Percentiles rank a stretch among this genome's conserved stretches.
phyloP scores from a whole-genome alignment of 2,888 invertebrate genomes.

The Cryptocheilus praepositus region DNA sequence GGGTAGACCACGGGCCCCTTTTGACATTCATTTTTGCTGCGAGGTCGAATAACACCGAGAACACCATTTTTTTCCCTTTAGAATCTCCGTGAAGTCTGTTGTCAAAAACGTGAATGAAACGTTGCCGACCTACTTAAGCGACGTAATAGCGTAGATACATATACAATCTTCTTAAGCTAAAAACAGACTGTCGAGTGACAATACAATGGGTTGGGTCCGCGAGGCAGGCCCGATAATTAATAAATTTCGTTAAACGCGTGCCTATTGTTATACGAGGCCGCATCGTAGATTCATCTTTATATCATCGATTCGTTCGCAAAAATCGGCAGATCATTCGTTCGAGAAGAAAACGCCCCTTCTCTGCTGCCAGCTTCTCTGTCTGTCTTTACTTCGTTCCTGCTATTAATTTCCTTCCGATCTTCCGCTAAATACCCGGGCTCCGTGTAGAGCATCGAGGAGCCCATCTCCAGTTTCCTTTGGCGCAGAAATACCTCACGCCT shows the following conservation, averaged over 20 bases:
- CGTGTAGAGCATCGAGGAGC: neutral
- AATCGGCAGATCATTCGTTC: constrained; percentile 29
- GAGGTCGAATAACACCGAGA: constrained; percentile 38
- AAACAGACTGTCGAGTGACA: constrained; percentile 45
- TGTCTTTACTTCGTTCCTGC: neutral
- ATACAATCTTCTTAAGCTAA: constrained; percentile 51
- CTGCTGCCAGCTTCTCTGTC: neutral
- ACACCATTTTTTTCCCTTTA: constrained; percentile 19
- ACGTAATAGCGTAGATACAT: constrained; percentile 49
- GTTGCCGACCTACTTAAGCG: constrained; percentile 50
- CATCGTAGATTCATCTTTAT: constrained; percentile 11
- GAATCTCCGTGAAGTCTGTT: constrained; percentile 37
- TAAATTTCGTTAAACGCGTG: constrained; percentile 9
- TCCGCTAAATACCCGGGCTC: neutral
- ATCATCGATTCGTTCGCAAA: constrained; percentile 33
- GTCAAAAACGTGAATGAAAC: constrained; percentile 35
- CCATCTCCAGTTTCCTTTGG: constrained; percentile 3
- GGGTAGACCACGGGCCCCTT: neutral
- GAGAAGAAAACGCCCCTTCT: constrained; percentile 13
- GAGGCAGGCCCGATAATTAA: constrained; percentile 1
- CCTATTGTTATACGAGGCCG: no score
- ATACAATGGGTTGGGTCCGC: constrained; percentile 22
- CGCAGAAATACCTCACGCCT: constrained; percentile 7
- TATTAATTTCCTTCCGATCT: neutral
- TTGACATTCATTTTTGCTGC: constrained; percentile 19